Evolutionary conservation across 2,797 vertebrate genomes (phyloP), one percentile per base, ranked within the genome.

Genomic region (Sylvia borin): DNA sequence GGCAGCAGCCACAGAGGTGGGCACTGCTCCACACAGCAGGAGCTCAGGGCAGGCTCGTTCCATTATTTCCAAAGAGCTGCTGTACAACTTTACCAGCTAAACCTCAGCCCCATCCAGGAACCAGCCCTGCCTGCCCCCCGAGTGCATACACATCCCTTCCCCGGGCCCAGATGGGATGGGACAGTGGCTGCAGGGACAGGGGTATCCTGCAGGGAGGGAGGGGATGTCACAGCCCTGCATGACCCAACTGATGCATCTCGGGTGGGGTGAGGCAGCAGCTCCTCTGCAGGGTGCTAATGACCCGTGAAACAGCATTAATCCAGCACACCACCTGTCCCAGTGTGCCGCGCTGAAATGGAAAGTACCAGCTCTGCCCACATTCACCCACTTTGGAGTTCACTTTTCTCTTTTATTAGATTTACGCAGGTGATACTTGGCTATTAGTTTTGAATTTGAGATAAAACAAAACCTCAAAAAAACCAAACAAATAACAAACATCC

Each of bases 261-360:
- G 51, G 53, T 21, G 31, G 31, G 11, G 25, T 5, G 45, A 82
- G 70, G 50, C 27, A 24, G 57, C 67, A 74, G 71, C 75, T 75
- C 79, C 55, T 60, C 67, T 2, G 12, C 67, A 29, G 62, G 86
- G n/a, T 5, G 4, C 72, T 85, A 93, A 84, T 68, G 83, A 92
- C 54, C 87, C 29, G 3, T 88, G 74, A 96, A 96, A 94, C 80
- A 74, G 70, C 85, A 80, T 66, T 42, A 77, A 83, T 91, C 66
- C 91, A 94, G 70, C 83, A 45, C 45, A 78, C 62, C n/a, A n/a
- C 48, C 64, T 31, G 13, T 6, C 29, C 62, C 19, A 4, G 21
- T 26, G 48, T 65, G 54, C 78, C 64, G 64, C 3, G 3, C 22
- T 55, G 74, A 95, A 91, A 94, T 42, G 36, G 62, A 91, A 92